Evolutionary conservation across 2,797 vertebrate species (phyloP).

Genomic region (Chiroxiphia lanceolata): DNA sequence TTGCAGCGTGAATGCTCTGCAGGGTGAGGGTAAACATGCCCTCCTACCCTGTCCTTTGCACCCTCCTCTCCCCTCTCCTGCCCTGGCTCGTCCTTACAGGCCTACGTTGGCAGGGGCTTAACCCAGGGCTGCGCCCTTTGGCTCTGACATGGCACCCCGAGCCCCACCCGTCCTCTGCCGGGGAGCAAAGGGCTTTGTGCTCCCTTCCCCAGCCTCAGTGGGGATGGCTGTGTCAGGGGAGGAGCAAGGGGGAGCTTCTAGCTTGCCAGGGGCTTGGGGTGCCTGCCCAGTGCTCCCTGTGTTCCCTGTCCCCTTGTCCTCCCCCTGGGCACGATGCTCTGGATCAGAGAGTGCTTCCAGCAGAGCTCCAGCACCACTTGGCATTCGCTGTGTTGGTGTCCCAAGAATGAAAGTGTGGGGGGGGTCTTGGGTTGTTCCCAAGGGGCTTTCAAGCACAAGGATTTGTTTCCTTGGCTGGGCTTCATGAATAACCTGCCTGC

Average conservation of each 20-base stretch:
- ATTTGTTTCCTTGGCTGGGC: background rate
- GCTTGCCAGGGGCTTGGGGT: fast-evolving
- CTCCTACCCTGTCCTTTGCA: background rate
- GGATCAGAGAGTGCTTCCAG: fast-evolving
- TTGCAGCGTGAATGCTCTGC: fast-evolving
- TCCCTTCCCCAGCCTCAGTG: fast-evolving
- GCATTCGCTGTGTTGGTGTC: fast-evolving
- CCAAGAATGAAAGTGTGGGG: fast-evolving
- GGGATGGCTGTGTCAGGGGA: fast-evolving
- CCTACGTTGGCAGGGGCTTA: background rate
- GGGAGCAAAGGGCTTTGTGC: background rate
- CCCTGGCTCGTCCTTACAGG: fast-evolving
- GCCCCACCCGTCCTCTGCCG: background rate
- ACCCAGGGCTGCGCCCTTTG: background rate
- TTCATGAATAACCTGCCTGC: background rate
- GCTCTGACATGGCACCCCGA: background rate
- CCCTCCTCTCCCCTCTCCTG: background rate
- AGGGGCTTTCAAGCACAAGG: background rate
- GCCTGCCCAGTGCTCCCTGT: fast-evolving
- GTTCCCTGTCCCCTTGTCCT: background rate
- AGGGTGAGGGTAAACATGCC: background rate
- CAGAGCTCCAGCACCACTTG: background rate
- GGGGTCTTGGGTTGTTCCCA: background rate
- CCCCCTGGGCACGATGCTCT: fast-evolving
- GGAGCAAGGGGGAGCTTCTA: fast-evolving